Evolutionary conservation across 2,113 vertebrate species (phyloP).

Genomic region (Nematolebias whitei): DNA sequence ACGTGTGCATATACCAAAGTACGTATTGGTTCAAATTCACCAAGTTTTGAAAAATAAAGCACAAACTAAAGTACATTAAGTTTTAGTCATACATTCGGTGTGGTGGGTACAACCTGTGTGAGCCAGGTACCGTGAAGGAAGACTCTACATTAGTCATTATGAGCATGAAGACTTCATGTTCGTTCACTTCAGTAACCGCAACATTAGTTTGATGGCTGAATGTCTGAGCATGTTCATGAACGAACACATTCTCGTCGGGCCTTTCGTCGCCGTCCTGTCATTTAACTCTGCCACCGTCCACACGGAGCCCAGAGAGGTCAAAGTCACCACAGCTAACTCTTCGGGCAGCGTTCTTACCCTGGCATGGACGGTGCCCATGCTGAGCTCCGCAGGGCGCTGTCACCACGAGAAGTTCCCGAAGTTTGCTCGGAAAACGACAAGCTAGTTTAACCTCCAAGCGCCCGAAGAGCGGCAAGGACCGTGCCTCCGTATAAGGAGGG

Average conservation of each 20-base stretch:
- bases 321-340: neutral
- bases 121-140: no score
- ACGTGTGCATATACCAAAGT: no score
- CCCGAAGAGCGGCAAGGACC: constrained; percentile 29
- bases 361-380: constrained; percentile 93
- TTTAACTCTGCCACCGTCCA: no score
- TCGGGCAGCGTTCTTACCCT: constrained; percentile 80
- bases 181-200: no score
- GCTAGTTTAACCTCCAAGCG: constrained; percentile 38
- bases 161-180: no score
- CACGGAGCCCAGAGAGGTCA: constrained; percentile 69
- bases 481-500: constrained; percentile 31
- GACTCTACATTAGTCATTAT: no score
- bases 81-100: no score
- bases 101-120: no score
- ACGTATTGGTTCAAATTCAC: no score
- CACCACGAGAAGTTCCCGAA: constrained; percentile 1
- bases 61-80: no score
- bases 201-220: neutral
- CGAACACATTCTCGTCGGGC: constrained; percentile 13
- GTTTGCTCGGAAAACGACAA: neutral
- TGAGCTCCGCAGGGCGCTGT: constrained; percentile 38
- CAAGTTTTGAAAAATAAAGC: no score
- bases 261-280: constrained; percentile 14
- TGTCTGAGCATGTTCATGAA: no score